Evolutionary conservation across 35 echinoderm and acorn worm genomes (phyloP).

Genomic region (Lytechinus variegatus): DNA sequence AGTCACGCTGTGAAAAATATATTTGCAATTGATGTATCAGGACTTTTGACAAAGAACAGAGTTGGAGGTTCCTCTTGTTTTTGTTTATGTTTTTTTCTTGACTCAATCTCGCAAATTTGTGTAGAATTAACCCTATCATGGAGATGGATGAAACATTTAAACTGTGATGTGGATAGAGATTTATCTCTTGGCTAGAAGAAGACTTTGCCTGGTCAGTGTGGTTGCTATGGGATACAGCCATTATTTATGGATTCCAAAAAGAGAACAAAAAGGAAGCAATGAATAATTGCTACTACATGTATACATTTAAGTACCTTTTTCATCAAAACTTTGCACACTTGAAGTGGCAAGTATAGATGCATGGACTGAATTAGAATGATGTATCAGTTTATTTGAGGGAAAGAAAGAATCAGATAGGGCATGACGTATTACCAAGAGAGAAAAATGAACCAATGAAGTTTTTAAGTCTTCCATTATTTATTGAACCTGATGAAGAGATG

Average conservation of each 20-base stretch:
- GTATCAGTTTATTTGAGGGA: background rate
- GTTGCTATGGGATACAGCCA: background rate
- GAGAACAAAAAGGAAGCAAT: background rate
- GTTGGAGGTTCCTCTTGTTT: background rate
- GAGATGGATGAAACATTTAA: background rate
- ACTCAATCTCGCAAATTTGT: background rate
- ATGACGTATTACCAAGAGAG: background rate
- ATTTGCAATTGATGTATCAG: background rate
- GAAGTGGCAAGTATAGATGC: background rate
- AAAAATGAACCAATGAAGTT: background rate
- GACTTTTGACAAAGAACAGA: constrained; percentile 10
- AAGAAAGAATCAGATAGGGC: background rate
- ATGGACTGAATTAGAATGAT: background rate
- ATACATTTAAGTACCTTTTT: background rate
- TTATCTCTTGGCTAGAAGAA: background rate
- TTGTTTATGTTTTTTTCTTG: background rate
- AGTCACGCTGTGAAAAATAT: background rate
- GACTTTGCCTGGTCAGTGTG: background rate
- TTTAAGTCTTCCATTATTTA: constrained; percentile 8
- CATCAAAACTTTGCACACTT: background rate
- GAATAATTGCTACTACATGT: background rate
- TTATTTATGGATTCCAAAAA: background rate
- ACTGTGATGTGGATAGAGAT: background rate
- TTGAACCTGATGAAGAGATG: background rate
- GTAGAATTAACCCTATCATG: background rate